These are phyloP conservation scores for Brachionus koreanus DNA, from an alignment of 1,140 invertebrate species.

Conservation along the genomic window DNA sequence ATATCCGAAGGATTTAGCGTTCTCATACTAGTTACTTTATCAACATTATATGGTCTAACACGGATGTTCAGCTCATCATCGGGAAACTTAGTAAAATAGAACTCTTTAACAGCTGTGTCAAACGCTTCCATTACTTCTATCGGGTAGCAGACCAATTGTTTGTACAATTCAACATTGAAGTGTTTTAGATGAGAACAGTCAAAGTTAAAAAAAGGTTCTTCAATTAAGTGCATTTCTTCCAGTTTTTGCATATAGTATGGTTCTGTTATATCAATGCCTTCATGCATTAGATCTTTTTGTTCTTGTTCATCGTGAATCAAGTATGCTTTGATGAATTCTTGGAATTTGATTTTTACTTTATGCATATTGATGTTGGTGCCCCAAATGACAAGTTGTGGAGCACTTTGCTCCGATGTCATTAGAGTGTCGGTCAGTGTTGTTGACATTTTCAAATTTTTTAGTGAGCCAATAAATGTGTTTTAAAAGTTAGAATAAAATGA, in stretches of 20 bases:
- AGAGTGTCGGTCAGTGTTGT: conserved; percentile 34
- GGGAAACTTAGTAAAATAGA: conserved; percentile 86
- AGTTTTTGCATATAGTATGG: conserved; percentile 44
- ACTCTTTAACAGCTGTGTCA: conserved; percentile 93
- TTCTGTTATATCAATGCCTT: conserved; percentile 14
- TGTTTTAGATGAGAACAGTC: conserved; percentile 84
- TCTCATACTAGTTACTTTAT: conserved; percentile 89
- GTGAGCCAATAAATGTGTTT: conserved; percentile 1
- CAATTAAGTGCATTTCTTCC: conserved; percentile 73
- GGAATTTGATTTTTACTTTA: conserved; percentile 23
- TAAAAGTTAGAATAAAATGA: neutral
- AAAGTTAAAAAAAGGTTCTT: conserved; percentile 89
- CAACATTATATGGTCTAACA: conserved; percentile 91
- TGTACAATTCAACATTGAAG: conserved; percentile 82
- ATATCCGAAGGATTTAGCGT: conserved; percentile 94
- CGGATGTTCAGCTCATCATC: conserved; percentile 83
- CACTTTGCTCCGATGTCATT: conserved; percentile 35
- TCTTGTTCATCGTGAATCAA: conserved; percentile 20
- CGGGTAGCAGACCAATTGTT: conserved; percentile 87
- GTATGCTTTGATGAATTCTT: conserved; percentile 42
- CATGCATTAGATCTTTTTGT: conserved; percentile 28
- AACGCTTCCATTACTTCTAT: conserved; percentile 96
- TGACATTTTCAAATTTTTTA: neutral
- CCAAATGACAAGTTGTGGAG: conserved; percentile 33
- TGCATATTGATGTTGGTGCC: conserved; percentile 42